Evolutionary conservation across 64 coral and sea anemone genomes (phyloP), one percentile per base, ranked within the genome.

Genomic region (Acropora tenuis): DNA sequence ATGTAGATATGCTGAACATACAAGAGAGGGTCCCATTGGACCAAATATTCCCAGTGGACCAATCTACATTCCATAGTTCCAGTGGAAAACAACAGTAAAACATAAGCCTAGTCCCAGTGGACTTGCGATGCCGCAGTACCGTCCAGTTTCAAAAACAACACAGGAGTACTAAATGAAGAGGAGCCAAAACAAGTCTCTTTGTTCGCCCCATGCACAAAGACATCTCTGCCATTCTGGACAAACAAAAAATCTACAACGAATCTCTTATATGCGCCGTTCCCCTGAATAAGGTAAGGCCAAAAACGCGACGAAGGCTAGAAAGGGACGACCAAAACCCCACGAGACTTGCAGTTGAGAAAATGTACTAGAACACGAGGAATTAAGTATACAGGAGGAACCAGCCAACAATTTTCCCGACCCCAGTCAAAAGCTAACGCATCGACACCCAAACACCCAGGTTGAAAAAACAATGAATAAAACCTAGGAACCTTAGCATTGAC

Each of bases 171-270:
- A 44, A 44, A 86, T 43, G 44, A 68, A 46, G 60, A 60, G 17
- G 82, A 86, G 40, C 82, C 82, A 86, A 86, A 86, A 47, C 40
- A 86, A 44, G 84, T 71, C 41, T 87, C 67, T 87, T 87, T 87
- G 46, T 87, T 74, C 8, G 44, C 67, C 17, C 84, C 47, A 18
- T 74, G 67, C 44, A 72, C 60, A 71, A 72, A 73, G 30, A 86
- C 66, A 42, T 86, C 57, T 18, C 47, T 49, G 41, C 83, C 61
- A 74, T 87, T 87, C 17, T 87, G 41, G 12, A 74, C 43, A 87
- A 72, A 87, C 43, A 44, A 87, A 71, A 76, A 75, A 75, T 75
- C 86, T 47, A 50, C 30, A 49, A 88, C 86, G 15, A 58, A 88
- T 2, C 47, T n/a, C 69, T 59, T 52, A 43, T 53, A 79, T n/a